Conservation (phyloP, 2,888 invertebrate genomes). For the Pyralis farinalis region DNA sequence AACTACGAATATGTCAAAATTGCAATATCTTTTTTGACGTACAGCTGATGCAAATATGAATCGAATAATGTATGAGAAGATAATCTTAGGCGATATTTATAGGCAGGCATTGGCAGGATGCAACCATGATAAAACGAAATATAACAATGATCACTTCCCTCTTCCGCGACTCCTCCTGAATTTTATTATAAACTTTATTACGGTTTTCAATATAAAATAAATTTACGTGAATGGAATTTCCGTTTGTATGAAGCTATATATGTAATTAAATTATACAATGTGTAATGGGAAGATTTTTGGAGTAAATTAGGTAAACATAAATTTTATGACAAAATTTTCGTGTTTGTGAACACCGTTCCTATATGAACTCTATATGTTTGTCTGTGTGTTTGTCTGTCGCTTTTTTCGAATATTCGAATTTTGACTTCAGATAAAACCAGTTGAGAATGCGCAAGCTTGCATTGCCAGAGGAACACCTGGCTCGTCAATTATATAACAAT, state of each 20-base stretch:
- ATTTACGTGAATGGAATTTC: not conserved
- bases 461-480: too few species aligned
- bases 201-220: not conserved
- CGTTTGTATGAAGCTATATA: not conserved
- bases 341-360: too few species aligned
- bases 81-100: slow-evolving; percentile 27
- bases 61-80: slow-evolving; percentile 18
- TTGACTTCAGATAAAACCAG: too few species aligned
- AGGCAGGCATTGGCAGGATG: slow-evolving; percentile 35
- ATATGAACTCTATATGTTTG: too few species aligned
- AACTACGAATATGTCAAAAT: too few species aligned
- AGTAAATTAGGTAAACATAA: too few species aligned
- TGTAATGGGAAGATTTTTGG: too few species aligned
- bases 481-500: too few species aligned
- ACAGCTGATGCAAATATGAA: not conserved
- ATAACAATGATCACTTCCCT: slow-evolving; percentile 43
- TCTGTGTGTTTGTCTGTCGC: too few species aligned
- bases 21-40: not conserved
- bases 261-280: not conserved
- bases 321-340: too few species aligned
- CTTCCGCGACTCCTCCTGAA: slow-evolving; percentile 61
- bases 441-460: too few species aligned
- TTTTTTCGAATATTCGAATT: too few species aligned
- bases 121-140: slow-evolving; percentile 22
- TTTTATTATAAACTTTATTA: slow-evolving; percentile 37